A percentile compares a stretch with the other conserved stretches of the same genome.
phyloP scores from a whole-genome alignment of 2,113 vertebrate species.

The Marcusenius ussheri region DNA sequence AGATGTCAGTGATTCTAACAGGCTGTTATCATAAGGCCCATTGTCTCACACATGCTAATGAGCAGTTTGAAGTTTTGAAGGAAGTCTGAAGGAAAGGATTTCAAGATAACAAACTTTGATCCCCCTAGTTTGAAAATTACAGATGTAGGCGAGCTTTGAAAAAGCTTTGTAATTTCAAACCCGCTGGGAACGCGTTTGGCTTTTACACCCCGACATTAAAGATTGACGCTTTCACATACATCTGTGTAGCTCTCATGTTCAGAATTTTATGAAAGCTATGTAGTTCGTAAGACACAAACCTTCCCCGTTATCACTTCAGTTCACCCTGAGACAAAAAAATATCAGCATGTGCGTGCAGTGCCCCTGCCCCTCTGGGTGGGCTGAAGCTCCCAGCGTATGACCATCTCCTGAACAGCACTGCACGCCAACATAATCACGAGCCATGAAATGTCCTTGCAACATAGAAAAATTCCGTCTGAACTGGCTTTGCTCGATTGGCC shows the following conservation, averaged over 20 bases:
- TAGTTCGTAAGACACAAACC: neutral
- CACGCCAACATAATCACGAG: neutral
- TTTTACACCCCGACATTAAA: neutral
- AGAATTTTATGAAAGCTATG: neutral
- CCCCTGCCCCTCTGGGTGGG: neutral
- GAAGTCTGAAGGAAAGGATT: constrained; percentile 7
- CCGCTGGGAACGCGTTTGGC: neutral
- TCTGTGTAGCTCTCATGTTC: neutral
- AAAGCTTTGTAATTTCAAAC: neutral
- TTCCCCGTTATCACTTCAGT: neutral
- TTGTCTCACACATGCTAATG: neutral
- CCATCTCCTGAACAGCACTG: neutral
- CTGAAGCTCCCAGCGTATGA: neutral
- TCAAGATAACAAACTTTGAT: constrained; percentile 2
- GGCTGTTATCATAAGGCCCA: neutral
- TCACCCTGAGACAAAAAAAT: neutral
- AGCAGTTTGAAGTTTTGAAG: neutral
- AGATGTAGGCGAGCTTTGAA: constrained; percentile 2
- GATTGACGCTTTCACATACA: neutral
- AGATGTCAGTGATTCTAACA: constrained; percentile 4
- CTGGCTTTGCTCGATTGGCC: neutral
- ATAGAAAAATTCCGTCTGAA: neutral
- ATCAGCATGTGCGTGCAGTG: neutral
- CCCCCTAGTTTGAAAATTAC: neutral
- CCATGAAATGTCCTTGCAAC: neutral